Evolutionary conservation across 2,113 vertebrate species (phyloP).

Genomic region (Gavia stellata): DNA sequence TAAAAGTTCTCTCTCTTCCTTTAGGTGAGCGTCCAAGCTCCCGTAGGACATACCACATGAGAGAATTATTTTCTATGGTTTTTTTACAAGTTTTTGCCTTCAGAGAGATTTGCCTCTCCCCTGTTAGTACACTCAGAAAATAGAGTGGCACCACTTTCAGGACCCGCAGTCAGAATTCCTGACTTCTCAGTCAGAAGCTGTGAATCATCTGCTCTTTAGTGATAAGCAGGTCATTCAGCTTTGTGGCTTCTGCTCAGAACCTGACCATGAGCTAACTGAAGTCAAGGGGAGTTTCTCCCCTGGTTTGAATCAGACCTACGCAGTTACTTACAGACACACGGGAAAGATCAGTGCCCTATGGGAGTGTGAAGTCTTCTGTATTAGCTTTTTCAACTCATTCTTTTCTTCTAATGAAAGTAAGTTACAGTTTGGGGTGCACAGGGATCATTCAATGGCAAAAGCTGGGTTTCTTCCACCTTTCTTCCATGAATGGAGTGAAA

Average conservation of each 20-base stretch:
- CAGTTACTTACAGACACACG: not conserved
- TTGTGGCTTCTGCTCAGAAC: not conserved
- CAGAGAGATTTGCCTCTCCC: not conserved
- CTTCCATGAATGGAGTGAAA: not conserved
- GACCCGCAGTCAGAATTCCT: not conserved
- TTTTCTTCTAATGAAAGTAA: not conserved
- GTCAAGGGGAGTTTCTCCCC: not conserved
- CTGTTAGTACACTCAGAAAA: not conserved
- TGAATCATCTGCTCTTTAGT: not conserved
- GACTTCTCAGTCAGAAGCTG: not conserved
- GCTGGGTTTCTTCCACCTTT: not conserved
- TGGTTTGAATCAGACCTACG: not conserved
- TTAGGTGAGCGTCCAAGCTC: not conserved
- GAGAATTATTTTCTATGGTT: not conserved
- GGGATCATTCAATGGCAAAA: not conserved
- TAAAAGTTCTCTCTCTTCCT: not conserved
- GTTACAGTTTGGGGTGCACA: not conserved
- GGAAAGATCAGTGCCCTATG: not conserved
- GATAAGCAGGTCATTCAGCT: not conserved
- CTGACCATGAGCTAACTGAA: not conserved
- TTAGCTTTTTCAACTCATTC: not conserved
- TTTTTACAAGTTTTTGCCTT: not conserved
- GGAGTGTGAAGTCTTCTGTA: not conserved
- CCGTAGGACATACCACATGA: not conserved
- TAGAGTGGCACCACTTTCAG: not conserved